Evolutionary conservation across 2,888 invertebrate genomes (phyloP), one percentile per base, ranked within the genome.

Genomic region (Philereme vetulata): DNA sequence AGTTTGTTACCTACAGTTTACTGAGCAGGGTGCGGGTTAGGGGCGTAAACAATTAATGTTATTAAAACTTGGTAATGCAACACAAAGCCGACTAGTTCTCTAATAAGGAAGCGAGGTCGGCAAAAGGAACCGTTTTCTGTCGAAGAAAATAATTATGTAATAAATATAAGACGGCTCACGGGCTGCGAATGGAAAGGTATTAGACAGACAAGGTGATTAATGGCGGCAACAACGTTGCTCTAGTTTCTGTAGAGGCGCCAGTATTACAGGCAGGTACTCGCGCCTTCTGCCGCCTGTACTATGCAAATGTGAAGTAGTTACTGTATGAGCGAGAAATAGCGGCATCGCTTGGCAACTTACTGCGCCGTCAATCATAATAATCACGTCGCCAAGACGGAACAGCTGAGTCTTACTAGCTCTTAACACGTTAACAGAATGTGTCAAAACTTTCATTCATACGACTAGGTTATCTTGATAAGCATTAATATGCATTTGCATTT

Each of bases 151-250:
- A 89, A 89, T 90, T 89, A 86, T 84, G 82, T 86, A 86, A 85
- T 88, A 88, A 88, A 86, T 83, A 86, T 85, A 81, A 82, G 85
- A 82, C 81, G 84, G 83, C 78, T 82, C 76, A 76, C 77, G 76
- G 85, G 79, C 82, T 82, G 79, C 84, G 86, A 89, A 88, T 86
- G 86, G 85, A 85, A 88, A 86, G 86, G 84, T 89, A 89, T 90
- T 90, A 88, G 85, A 85, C 85, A 86, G 86, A 87, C 87, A 84
- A 82, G 83, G 88, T 90, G 90, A 90, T 90, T 90, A 90, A 90
- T 88, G 87, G 80, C 76, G 87, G 80, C 76, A 77, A 77, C 79
- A 78, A 79, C 80, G 82, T 72, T 80, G 79, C 80, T 78, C 76
- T 77, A 81, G 80, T 78, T 77, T 71, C 72, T 78, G 72, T 70